A percentile compares a stretch with the other conserved stretches of the same genome.
Evolutionary conservation across 2,113 vertebrate species (phyloP).

Genomic region (Tautogolabrus adspersus): DNA sequence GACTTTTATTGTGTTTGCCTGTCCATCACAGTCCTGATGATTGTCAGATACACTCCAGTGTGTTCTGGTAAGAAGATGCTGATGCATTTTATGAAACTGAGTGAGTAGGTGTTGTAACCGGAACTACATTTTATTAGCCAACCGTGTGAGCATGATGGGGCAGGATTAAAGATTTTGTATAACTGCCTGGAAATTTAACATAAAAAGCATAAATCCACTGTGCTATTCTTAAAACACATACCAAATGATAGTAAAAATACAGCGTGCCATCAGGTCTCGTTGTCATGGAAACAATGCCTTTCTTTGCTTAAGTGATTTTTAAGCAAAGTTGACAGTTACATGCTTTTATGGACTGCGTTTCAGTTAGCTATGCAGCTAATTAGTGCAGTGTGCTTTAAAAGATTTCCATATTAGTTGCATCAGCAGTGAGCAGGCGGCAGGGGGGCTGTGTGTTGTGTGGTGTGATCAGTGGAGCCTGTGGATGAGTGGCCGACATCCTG

Average conservation of each 20-base stretch:
- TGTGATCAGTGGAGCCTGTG: conserved; percentile 27
- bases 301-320: conserved; percentile 23
- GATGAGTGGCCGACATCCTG: conserved; percentile 42
- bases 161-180: background rate
- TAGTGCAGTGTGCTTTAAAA: conserved; percentile 21
- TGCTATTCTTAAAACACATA: conserved; percentile 19
- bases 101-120: background rate
- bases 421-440: conserved; percentile 19
- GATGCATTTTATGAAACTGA: conserved; percentile 5
- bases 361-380: conserved; percentile 37
- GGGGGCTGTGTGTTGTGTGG: background rate
- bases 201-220: conserved; percentile 20
- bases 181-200: background rate
- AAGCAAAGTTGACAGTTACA: conserved; percentile 40
- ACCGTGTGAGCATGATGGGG: background rate
- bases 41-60: conserved; percentile 37
- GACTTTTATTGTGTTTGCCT: conserved; percentile 54
- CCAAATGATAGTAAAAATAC: conserved; percentile 29
- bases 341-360: conserved; percentile 18
- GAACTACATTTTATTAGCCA: background rate
- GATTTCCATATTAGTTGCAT: conserved; percentile 21
- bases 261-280: conserved; percentile 48
- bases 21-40: conserved; percentile 50
- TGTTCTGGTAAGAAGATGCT: conserved; percentile 8
- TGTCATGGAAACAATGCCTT: conserved; percentile 66